Conservation (phyloP, 2,888 invertebrate species). For the Drosophila kambysellisi region DNA sequence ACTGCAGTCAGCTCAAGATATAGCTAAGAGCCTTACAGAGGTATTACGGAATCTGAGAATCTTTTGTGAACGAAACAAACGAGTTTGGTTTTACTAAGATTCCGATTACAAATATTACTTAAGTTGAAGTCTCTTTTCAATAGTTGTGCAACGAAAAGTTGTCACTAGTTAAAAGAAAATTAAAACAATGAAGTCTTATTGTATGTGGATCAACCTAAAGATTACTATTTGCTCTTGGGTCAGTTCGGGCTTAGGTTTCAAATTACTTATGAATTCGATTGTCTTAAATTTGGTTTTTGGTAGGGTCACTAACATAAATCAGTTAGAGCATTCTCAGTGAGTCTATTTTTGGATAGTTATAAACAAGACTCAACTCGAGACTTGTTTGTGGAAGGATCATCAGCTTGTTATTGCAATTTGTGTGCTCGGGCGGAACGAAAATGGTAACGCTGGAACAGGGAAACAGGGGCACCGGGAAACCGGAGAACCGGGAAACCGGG, state of each 20-base stretch:
- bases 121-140: neutral
- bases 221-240: neutral
- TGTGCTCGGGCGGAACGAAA: conserved; percentile 51
- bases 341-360: neutral
- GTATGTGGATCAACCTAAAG: neutral
- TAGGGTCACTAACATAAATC: neutral
- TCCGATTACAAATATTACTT: neutral
- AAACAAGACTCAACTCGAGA: neutral
- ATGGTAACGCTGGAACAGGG: neutral
- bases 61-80: neutral
- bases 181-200: neutral
- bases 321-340: neutral
- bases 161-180: neutral
- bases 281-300: neutral
- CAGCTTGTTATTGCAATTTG: conserved; percentile 40
- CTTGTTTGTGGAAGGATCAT: neutral
- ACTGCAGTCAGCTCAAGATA: neutral
- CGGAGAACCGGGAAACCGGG: neutral
- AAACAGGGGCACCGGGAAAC: neutral
- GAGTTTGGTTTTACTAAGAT: too few species aligned
- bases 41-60: neutral
- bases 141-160: neutral
- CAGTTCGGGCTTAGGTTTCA: neutral
- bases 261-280: neutral
- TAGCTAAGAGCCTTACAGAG: neutral